phyloP scores from a whole-genome alignment of 35 echinoderm and acorn worm species.

The Lytechinus variegatus region DNA sequence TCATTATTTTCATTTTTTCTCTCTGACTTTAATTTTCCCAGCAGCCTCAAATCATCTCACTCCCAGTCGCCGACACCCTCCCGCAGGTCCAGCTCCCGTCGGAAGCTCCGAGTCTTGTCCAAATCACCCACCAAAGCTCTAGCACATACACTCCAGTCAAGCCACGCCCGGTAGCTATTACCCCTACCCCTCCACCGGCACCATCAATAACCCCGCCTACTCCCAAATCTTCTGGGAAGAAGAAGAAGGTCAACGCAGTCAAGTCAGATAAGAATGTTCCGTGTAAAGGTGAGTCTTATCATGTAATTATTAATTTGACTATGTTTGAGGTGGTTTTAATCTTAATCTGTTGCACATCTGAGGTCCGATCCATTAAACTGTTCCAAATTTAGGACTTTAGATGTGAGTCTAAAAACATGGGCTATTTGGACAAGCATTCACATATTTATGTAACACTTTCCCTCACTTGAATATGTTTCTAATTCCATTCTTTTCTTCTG shows the following conservation, averaged over 20 bases:
- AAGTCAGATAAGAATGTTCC: constrained; percentile 49
- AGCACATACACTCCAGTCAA: not conserved
- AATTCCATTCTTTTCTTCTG: too few relatives aligned
- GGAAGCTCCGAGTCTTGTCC: not conserved
- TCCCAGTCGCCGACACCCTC: not conserved
- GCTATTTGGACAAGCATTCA: too few relatives aligned
- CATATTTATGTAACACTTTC: too few relatives aligned
- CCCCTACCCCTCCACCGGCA: constrained; percentile 28
- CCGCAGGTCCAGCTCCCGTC: constrained; percentile 22
- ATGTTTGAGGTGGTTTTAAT: not conserved
- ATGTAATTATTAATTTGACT: not conserved
- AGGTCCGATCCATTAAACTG: too few relatives aligned
- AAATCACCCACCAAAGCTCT: constrained; percentile 4
- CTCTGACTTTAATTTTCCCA: not conserved
- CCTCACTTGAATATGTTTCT: too few relatives aligned
- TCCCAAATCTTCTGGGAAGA: constrained; percentile 24
- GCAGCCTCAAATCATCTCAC: constrained; percentile 43
- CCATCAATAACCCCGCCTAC: constrained; percentile 26
- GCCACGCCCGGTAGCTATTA: not conserved
- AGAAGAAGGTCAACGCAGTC: constrained; percentile 52
- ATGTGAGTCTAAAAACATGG: too few relatives aligned
- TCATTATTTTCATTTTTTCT: not conserved
- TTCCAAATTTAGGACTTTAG: too few relatives aligned
- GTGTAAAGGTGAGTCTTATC: constrained; percentile 36
- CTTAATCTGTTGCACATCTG: too few relatives aligned